Base-by-base conservation (phyloP, 2,113 vertebrate genomes). In the Chauna torquata region DNA sequence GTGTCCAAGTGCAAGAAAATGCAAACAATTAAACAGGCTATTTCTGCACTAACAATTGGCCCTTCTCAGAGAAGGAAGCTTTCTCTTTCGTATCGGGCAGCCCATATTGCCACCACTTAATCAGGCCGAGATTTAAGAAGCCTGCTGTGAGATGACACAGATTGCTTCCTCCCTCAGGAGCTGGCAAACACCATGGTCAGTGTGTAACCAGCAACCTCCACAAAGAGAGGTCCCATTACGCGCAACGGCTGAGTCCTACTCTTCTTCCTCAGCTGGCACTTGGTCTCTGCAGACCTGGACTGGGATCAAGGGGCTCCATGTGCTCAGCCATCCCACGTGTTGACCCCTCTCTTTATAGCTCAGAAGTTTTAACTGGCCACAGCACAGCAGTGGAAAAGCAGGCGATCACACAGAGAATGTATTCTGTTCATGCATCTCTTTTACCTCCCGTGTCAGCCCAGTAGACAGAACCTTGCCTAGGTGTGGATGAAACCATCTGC, bases 91-190 rank as follows among this genome's bases (percentile, higher is more conserved):
- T 65, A 81, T 49, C 23, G 2, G 77, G 91, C 77, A 86, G 92
- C 92, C 88, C 96, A 94, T 95, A 94, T 85, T 95, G 94, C 66
- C 89, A 62, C 25, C 0, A 12, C 91, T 94, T 97, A 92, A 97
- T 96, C 95, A 97, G 92, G 92, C 66, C 4, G 66, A 89, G 96
- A 70, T 95, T 92, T 89, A 89, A 92, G 89, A 79, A 93, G 80
- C 94, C 94, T 1, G 58, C 94, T 96, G 94, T 77, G 95, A 95
- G 92, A 79, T 96, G 95, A 96, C 96, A 96, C 92, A 97, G 96
- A 96, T 96, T 92, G 83, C 52, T 91, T 36, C 52, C 44, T 95
- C 80, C 76, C 86, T 66, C 9, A 10, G 95, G 95, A 93, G 93
- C 68, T 7, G 69, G 72, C 13, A 0, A 92, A 9, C 91, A 24